A percentile compares a stretch with the other conserved stretches of the same genome.
phyloP scores from a whole-genome alignment of 2,797 vertebrate genomes.

The Dendrocincla fuliginosa region DNA sequence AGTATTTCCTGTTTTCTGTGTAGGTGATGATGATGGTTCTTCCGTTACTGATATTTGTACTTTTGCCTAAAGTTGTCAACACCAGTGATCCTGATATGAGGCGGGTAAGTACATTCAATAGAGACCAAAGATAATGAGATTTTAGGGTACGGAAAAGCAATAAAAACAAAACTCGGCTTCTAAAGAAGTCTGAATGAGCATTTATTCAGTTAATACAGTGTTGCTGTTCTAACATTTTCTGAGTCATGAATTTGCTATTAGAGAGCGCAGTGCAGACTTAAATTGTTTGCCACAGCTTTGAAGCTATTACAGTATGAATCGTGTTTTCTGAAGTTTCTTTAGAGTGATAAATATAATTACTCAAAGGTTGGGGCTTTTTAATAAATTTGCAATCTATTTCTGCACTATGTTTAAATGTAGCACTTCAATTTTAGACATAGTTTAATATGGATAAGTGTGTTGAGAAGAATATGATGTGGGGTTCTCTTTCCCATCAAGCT shows the following conservation, averaged over 20 bases:
- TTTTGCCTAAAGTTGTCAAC: conserved; percentile 97
- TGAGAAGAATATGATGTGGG: neutral
- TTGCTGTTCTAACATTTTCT: neutral
- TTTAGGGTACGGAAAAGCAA: neutral
- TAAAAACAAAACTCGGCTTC: neutral
- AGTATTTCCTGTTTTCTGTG: neutral
- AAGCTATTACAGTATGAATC: neutral
- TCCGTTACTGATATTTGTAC: conserved; percentile 94
- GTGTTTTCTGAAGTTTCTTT: neutral
- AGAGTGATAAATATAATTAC: neutral
- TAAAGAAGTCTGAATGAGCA: neutral
- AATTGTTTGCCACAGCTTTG: neutral
- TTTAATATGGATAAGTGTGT: neutral
- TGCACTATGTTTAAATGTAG: neutral
- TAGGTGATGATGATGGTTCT: conserved; percentile 99
- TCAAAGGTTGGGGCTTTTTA: neutral
- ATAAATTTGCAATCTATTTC: neutral
- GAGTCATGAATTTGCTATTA: neutral
- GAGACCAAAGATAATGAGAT: neutral
- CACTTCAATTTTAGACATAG: neutral
- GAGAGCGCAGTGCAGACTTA: neutral
- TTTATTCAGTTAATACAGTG: neutral
- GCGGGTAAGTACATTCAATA: conserved; percentile 81
- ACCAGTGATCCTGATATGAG: conserved; percentile 99
- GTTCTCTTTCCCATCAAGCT: neutral